Conservation (phyloP, 2,113 vertebrate species). For the Chionomys nivalis region DNA sequence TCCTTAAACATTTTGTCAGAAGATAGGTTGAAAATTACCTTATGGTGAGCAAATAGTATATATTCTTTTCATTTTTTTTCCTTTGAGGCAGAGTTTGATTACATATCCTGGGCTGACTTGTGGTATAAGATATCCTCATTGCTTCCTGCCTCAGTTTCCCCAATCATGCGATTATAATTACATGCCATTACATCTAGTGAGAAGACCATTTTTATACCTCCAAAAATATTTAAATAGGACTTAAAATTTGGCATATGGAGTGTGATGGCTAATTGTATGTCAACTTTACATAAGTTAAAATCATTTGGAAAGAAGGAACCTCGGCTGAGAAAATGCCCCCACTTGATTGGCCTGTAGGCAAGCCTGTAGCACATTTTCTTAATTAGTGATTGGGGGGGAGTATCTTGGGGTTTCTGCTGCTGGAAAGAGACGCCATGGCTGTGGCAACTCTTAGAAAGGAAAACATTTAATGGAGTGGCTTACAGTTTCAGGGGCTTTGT, state of each 20-base stretch:
- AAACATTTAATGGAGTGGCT: too few species aligned
- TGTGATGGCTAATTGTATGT: not conserved
- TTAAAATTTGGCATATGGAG: not conserved
- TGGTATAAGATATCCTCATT: not conserved
- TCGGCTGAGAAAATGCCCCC: not conserved
- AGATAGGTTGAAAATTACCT: not conserved
- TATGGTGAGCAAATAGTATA: not conserved
- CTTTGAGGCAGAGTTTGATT: not conserved
- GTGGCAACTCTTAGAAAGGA: too few species aligned
- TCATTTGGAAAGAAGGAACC: not conserved
- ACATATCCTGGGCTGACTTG: not conserved
- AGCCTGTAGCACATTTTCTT: not conserved
- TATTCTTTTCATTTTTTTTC: not conserved
- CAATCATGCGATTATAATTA: not conserved
- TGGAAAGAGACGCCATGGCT: too few species aligned
- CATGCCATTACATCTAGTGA: not conserved
- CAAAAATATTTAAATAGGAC: conserved; percentile 5
- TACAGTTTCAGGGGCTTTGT: too few species aligned
- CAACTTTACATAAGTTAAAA: not conserved
- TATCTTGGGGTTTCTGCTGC: too few species aligned
- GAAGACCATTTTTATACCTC: not conserved
- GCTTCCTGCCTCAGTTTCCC: not conserved
- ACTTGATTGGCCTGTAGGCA: not conserved
- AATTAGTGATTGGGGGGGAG: too few species aligned
- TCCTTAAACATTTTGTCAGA: not conserved